phyloP scores from a whole-genome alignment of 2,797 vertebrate genomes.

The Nannoperca obscura region DNA sequence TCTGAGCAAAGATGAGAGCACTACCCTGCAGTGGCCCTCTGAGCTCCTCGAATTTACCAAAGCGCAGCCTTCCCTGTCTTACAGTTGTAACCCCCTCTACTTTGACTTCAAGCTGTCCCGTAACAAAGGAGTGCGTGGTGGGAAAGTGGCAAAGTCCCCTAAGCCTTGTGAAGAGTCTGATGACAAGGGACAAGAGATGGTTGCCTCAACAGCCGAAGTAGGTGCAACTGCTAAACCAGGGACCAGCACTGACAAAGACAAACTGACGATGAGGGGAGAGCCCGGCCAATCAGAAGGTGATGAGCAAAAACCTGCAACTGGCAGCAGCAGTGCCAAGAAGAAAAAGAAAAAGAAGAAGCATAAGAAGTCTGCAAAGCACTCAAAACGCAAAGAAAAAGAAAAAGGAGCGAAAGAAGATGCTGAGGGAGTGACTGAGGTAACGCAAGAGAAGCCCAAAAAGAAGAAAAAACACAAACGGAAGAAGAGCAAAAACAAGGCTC shows the following conservation, averaged over 20 bases:
- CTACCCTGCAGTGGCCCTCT: conserved; percentile 97
- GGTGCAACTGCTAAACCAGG: conserved; percentile 61
- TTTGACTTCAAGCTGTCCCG: conserved; percentile 98
- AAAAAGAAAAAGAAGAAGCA: conserved; percentile 99
- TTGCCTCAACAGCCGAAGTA: conserved; percentile 64
- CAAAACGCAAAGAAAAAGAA: conserved; percentile 89
- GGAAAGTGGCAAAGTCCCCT: conserved; percentile 74
- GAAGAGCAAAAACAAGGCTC: conserved; percentile 90
- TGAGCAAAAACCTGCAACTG: conserved; percentile 68
- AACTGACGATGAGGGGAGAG: conserved; percentile 59
- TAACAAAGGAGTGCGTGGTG: conserved; percentile 87
- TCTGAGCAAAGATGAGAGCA: conserved; percentile 97
- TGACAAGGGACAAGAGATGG: conserved; percentile 77
- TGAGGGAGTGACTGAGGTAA: conserved; percentile 83
- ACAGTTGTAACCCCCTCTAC: conserved; percentile 98
- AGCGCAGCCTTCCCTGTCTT: conserved; percentile 93
- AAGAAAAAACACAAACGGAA: conserved; percentile 95
- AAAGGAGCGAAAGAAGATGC: conserved; percentile 84
- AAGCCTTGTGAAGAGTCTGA: conserved; percentile 69
- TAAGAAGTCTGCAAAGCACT: conserved; percentile 93
- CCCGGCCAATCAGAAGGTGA: conserved; percentile 74
- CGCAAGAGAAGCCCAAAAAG: conserved; percentile 92
- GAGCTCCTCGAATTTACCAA: conserved; percentile 98
- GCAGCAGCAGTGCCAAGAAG: conserved; percentile 82
- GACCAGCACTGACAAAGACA: conserved; percentile 78